Base-by-base conservation (phyloP, 1,140 invertebrate genomes). In the Leptinotarsa undecemlineata region DNA sequence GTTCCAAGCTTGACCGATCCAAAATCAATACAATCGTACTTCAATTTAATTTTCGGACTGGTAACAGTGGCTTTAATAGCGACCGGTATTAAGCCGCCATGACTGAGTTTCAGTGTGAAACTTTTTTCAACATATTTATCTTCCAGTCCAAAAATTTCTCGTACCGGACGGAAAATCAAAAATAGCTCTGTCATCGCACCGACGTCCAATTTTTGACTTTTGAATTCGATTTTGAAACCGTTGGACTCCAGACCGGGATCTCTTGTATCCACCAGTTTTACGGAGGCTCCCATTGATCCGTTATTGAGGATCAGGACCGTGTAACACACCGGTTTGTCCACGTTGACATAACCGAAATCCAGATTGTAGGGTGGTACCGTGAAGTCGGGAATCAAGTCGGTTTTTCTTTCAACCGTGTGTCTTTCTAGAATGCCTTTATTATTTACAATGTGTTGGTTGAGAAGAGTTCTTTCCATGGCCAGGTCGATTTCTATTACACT, bases 401-500 rank as follows among this genome's bases (percentile, higher is more conserved):
- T 68, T 70, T 70, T 81, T 42, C 71, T 60, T 17, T 61, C 33
- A 13, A 76, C 14, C 4, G 48, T 78, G 17, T 81, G 78, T 17
- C 79, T 79, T 57, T 60, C 71, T 33, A 82, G 74, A 42, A 81
- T 63, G 23, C 77, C 71, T 26, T 72, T 48, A 77, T 84, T 83
- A 13, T 78, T 67, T 51, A 75, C 47, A 4, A 87, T 72, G 75
- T 82, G 79, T 42, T 81, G 74, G 64, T 70, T 80, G 15, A 84
- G 77, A 20, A 85, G 68, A 47, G 81, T 71, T 71, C 85, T 83
- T 73, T 88, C 87, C 42, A 86, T 80, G 11, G 85, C 82, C 82
- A 88, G 83, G 13, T 85, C 82, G 19, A 88, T 87, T 64, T 87
- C 87, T 6, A 84, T 74, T 20, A 67, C 63, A 20, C 72, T 77